Percentiles rank a stretch among this genome's conserved stretches.
phyloP scores from a whole-genome alignment of 2,888 invertebrate genomes.

The Gymnosoma rotundatum region DNA sequence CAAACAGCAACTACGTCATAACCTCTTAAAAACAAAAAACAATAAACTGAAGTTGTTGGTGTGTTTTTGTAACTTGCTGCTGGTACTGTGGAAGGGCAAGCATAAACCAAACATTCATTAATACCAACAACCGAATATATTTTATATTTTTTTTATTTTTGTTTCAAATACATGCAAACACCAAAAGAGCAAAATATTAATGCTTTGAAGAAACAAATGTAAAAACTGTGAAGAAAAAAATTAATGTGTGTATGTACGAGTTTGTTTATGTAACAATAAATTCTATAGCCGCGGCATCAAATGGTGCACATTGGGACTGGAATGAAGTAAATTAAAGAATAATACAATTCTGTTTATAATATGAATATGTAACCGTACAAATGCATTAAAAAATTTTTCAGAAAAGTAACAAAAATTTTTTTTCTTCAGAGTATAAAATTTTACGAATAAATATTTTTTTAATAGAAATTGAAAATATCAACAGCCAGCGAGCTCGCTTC shows the following conservation, averaged over 20 bases:
- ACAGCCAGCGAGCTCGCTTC: no score
- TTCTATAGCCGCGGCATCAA: neutral
- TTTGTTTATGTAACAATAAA: slow-evolving; percentile 32
- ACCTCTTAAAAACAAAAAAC: slow-evolving; percentile 38
- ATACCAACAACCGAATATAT: slow-evolving; percentile 26
- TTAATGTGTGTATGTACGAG: neutral
- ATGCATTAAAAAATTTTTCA: no score
- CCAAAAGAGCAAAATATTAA: slow-evolving; percentile 27
- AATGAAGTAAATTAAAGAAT: no score
- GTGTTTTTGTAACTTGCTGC: slow-evolving; percentile 25
- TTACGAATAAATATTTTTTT: no score
- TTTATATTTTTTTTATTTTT: no score
- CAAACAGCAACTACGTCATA: slow-evolving; percentile 63
- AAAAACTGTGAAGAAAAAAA: neutral
- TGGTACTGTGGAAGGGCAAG: slow-evolving; percentile 13
- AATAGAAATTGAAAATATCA: no score
- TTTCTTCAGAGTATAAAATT: no score
- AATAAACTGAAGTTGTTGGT: slow-evolving; percentile 34
- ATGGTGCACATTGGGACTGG: slow-evolving; percentile 13
- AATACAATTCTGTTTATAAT: no score
- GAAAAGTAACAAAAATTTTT: no score
- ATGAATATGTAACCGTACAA: no score
- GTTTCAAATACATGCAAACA: neutral
- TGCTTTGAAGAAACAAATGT: slow-evolving; percentile 37
- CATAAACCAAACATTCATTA: slow-evolving; percentile 21